Conservation (phyloP, 1,140 invertebrate species). For the Heliothis virescens region DNA sequence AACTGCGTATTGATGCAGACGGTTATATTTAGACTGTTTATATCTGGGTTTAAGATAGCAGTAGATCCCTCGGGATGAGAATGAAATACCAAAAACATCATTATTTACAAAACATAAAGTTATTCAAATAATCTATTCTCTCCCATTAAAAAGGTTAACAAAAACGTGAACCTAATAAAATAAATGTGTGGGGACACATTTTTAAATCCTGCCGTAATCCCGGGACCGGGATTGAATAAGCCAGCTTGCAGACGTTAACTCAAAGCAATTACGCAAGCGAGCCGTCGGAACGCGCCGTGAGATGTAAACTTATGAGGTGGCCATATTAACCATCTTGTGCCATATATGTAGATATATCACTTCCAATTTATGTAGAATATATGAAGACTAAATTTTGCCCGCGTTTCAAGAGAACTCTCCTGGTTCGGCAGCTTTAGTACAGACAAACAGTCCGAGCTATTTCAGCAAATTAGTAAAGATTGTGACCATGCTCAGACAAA, state of each 20-base stretch:
- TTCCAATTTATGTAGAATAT: background rate
- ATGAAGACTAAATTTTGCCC: background rate
- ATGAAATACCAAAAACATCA: too few relatives aligned
- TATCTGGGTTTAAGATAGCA: too few relatives aligned
- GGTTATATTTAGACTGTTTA: too few relatives aligned
- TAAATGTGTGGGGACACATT: constrained; percentile 7
- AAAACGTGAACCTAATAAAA: background rate
- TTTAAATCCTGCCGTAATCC: constrained; percentile 29
- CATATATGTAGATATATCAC: background rate
- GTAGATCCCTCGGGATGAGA: too few relatives aligned
- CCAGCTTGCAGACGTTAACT: constrained; percentile 38
- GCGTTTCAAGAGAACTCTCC: background rate
- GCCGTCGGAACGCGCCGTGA: constrained; percentile 10
- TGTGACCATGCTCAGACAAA: too few relatives aligned
- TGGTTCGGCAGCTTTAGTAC: too few relatives aligned
- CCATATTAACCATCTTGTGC: background rate
- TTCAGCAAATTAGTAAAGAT: too few relatives aligned
- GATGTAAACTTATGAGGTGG: constrained; percentile 29
- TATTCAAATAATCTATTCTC: background rate
- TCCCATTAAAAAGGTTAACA: too few relatives aligned
- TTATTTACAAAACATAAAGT: too few relatives aligned
- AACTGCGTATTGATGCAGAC: too few relatives aligned
- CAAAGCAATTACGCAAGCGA: constrained; percentile 44
- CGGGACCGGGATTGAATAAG: constrained; percentile 10
- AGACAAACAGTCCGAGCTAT: too few relatives aligned